Evolutionary conservation across 2,113 vertebrate genomes (phyloP).

Genomic region (Podarcis raffonei): DNA sequence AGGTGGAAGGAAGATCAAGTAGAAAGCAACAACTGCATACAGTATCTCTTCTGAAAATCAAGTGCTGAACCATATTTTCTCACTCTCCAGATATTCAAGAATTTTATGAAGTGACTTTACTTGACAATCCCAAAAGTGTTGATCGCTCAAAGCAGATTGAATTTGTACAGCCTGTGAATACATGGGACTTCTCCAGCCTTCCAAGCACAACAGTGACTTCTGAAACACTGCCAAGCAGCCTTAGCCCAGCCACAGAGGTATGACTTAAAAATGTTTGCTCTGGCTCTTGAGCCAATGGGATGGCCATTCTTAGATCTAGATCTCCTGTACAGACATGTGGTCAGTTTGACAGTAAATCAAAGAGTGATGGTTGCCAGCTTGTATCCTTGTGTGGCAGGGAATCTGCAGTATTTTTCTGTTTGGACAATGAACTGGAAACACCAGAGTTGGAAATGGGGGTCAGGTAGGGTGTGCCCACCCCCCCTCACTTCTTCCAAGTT

Average conservation of each 20-base stretch:
- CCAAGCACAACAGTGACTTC: slow-evolving; percentile 92
- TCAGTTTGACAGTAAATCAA: neutral
- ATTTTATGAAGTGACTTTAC: slow-evolving; percentile 99
- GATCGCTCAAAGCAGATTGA: slow-evolving; percentile 82
- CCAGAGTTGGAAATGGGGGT: neutral
- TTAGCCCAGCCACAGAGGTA: slow-evolving; percentile 94
- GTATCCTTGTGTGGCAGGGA: neutral
- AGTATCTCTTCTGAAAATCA: neutral
- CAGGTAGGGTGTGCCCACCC: neutral
- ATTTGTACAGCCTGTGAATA: slow-evolving; percentile 83
- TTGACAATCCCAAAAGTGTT: slow-evolving; percentile 90
- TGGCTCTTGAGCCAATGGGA: neutral
- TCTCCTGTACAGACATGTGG: no score
- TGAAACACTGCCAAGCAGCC: slow-evolving; percentile 90
- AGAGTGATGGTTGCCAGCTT: neutral
- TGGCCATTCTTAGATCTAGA: neutral
- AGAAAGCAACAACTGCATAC: neutral
- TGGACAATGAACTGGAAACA: neutral
- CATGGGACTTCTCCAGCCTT: slow-evolving; percentile 95
- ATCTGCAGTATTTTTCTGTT: neutral
- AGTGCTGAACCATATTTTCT: neutral
- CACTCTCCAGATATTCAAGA: slow-evolving; percentile 93
- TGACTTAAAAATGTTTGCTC: neutral
- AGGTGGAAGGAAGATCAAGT: neutral
- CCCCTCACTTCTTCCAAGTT: neutral